Evolutionary conservation across 2,113 vertebrate species (phyloP).

Genomic region (Ageneiosus marmoratus): DNA sequence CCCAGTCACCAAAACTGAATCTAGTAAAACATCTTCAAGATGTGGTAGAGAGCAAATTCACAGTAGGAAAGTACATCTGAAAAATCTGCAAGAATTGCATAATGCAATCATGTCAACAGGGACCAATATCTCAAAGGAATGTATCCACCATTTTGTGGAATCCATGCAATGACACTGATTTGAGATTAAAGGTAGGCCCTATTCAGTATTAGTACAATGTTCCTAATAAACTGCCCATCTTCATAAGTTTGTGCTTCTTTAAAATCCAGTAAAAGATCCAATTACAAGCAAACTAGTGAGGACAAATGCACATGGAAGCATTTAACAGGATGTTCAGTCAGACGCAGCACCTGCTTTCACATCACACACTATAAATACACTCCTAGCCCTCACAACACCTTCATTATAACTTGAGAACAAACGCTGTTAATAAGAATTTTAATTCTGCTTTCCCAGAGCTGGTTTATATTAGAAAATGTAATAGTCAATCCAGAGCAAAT

Average conservation of each 20-base stretch:
- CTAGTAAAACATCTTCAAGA: no score
- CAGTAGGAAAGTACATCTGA: no score
- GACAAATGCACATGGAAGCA: background rate
- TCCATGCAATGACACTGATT: no score
- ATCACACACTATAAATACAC: conserved; percentile 13
- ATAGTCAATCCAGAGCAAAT: conserved; percentile 39
- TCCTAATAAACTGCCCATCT: background rate
- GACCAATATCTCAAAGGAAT: no score
- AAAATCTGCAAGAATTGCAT: no score
- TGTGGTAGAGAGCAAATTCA: no score
- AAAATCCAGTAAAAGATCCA: background rate
- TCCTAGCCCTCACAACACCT: background rate
- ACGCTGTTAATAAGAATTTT: conserved; percentile 35
- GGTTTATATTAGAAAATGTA: conserved; percentile 23
- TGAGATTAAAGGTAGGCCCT: no score
- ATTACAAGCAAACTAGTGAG: background rate
- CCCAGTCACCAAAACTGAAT: no score
- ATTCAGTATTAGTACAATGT: no score
- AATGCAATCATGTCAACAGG: no score
- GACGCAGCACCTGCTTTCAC: background rate
- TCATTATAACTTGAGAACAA: conserved; percentile 32
- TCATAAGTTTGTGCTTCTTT: background rate
- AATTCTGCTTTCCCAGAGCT: conserved; percentile 12
- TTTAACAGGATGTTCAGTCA: conserved; percentile 1
- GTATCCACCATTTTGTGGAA: no score